A percentile compares a stretch with the other conserved stretches of the same genome.
Conservation (phyloP, 1,140 invertebrate species). For the Nephila pilipes region DNA sequence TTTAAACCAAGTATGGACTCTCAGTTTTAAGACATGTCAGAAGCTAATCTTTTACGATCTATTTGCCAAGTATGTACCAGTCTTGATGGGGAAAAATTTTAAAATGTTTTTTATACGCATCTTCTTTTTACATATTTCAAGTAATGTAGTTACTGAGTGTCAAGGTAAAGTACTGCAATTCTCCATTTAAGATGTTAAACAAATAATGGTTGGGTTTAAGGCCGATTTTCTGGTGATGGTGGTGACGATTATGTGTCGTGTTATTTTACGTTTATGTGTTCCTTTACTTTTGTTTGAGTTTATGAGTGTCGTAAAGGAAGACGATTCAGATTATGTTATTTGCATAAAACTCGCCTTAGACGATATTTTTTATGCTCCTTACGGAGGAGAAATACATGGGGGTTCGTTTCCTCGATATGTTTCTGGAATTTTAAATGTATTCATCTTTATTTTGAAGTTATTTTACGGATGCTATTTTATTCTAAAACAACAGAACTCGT, state of each 20-base stretch:
- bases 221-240: not conserved
- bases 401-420: not conserved
- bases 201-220: not conserved
- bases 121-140: constrained; percentile 25
- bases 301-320: constrained; percentile 23
- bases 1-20: constrained; percentile 16
- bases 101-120: not conserved
- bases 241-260: constrained; percentile 38
- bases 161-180: constrained; percentile 13
- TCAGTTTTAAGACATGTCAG: constrained; percentile 36
- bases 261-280: constrained; percentile 18
- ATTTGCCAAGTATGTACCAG: constrained; percentile 13
- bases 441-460: not conserved
- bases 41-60: constrained; percentile 50
- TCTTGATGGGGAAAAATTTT: not conserved
- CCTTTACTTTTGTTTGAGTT: constrained; percentile 35
- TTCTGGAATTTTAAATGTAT: not conserved
- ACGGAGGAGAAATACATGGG: not conserved
- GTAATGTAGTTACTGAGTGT: not conserved
- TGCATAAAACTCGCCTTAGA: not conserved
- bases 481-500: too few relatives aligned
- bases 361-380: not conserved
- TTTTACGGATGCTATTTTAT: too few relatives aligned
- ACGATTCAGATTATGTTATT: constrained; percentile 37
- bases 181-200: constrained; percentile 26